Base-by-base conservation (phyloP, 1,140 invertebrate genomes). In the Drosophila parvula region DNA sequence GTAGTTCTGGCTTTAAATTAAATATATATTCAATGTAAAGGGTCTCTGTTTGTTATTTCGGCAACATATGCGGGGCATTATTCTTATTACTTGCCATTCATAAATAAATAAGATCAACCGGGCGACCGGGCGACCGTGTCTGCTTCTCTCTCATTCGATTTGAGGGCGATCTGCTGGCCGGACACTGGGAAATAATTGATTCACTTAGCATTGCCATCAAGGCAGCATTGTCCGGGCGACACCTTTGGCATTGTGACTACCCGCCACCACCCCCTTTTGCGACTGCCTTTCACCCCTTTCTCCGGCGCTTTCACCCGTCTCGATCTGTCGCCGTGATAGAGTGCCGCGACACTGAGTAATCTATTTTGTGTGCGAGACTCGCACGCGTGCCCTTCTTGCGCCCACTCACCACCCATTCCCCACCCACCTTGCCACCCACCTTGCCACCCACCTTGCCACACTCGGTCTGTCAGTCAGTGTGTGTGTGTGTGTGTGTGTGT, bases 291-390 rank as follows among this genome's bases (percentile, higher is more conserved):
- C 9, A 11, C 28, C 16, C 38, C 48, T 36, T 41, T 30, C 38
- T n/a, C 11, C n/a, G 16, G 8, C 55, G 8, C 51, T 36, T 44
- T 36, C 44, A 16, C 27, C 27, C 27, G 43, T n/a, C 34, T 70
- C 67, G 68, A 71, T 71, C 65, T 71, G 61, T 50, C 43, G 41
- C 68, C 73, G 78, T 85, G 82, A 88, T 86, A 79, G 83, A 88
- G 84, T 88, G 71, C 61, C 79, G 84, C 84, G 83, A 88, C 83
- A 83, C 79, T 88, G 83, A 86, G 83, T 86, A 86, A 86, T 86
- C 83, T 79, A 86, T 86, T 86, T 86, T 78, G 74, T 89, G 81
- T 76, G 81, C 74, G 74, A 57, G 61, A 75, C 69, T 56, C 40
- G 41, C 36, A 69, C 38, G 48, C 36, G 64, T 30, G 36, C 8